These are phyloP conservation scores for Anomalospiza imberbis DNA, from an alignment of 2,797 vertebrate genomes.

Conservation along the genomic window DNA sequence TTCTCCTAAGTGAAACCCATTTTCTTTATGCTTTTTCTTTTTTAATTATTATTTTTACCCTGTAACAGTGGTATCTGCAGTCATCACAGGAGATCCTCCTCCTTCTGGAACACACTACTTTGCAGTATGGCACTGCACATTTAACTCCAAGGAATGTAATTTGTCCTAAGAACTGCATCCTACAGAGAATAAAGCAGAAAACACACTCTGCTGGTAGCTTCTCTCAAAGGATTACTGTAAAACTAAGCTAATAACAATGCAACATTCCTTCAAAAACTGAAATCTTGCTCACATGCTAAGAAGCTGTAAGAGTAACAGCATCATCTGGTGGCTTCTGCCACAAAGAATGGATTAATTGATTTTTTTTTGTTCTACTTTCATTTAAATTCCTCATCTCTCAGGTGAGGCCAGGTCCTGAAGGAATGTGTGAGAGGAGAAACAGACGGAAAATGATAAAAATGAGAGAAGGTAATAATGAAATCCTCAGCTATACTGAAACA, in stretches of 20 bases:
- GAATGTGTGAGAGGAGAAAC: constrained; percentile 24
- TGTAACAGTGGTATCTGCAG: neutral
- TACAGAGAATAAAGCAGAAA: constrained; percentile 38
- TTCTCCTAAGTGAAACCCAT: neutral
- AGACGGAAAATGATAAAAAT: constrained; percentile 33
- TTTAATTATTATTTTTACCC: neutral
- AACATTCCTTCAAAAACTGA: constrained; percentile 56
- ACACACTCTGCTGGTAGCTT: constrained; percentile 24
- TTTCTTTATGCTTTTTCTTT: neutral
- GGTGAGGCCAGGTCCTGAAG: constrained; percentile 48
- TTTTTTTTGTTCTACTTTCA: constrained; percentile 48
- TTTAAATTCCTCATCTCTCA: constrained; percentile 43
- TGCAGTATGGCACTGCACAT: neutral
- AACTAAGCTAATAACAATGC: constrained; percentile 56
- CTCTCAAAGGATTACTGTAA: constrained; percentile 58
- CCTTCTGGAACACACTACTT: neutral
- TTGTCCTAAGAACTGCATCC: constrained; percentile 30
- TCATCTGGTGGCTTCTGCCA: constrained; percentile 64
- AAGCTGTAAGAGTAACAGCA: constrained; percentile 66
- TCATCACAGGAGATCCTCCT: neutral
- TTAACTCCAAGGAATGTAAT: neutral
- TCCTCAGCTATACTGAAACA: constrained; percentile 8
- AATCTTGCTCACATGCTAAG: constrained; percentile 60
- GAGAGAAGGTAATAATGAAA: constrained; percentile 27
- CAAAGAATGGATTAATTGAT: constrained; percentile 62